Evolutionary conservation across 2,113 vertebrate species (phyloP), one percentile per base, ranked within the genome.

Genomic region (Sterrhoptilus dennistouni): DNA sequence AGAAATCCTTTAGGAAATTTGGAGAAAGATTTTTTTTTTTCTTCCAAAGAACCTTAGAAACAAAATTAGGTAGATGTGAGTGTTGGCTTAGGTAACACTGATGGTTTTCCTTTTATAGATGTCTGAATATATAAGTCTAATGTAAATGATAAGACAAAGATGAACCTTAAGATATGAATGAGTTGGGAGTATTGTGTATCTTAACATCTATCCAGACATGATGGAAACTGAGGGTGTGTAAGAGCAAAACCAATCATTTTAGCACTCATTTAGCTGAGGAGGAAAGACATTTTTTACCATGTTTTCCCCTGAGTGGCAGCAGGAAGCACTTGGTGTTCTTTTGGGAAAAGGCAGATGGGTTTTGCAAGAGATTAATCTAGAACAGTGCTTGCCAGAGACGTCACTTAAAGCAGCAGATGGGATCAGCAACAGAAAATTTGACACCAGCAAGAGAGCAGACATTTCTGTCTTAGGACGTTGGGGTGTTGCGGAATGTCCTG

Each of bases 1-100:
- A 83, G 75, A 95, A 93, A 85, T 94, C 85, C 78, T 89, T 87
- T 83, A 94, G 87, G 78, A 95, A 91, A 63, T 70, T 85, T 14
- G 24, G 27, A 69, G 75, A 69, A 72, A 60, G 36, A 69, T 76
- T 23, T 71, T 23, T 23, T 71, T 23, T 68, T 28, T 28, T 79
- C 23, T 60, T 82, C 21, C 14, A 31, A 70, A 79, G 74, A 65
- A 59, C 18, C 33, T 65, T 66, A 76, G 50, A 84, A 70, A 76
- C 36, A 42, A 85, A 72, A 88, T 88, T 42, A 90, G n/a, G 14
- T 75, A 60, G 33, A 57, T 7, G 1, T 56, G 66, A 65, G 65
- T 12, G 59, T 54, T 90, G 82, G 49, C 42, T 89, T 80, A 65
- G 23, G 21, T 65, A 90, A 88, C 29, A 25, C 20, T 65, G 71